phyloP scores from a whole-genome alignment of 2,888 invertebrate genomes.

The Elgonia sp. region DNA sequence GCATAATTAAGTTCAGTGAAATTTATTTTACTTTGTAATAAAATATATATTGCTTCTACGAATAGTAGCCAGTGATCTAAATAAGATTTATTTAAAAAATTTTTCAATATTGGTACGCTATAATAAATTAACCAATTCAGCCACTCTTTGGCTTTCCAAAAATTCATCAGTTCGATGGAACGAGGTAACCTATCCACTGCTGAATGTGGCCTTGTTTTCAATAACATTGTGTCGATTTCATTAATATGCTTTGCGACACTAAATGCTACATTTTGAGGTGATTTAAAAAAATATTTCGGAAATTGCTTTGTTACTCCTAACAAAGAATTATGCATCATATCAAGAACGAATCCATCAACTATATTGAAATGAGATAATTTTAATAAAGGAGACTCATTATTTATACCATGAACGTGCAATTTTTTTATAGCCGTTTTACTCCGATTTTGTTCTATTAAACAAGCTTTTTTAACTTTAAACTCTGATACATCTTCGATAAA shows the following conservation, averaged over 20 bases:
- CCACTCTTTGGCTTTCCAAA: too few species aligned
- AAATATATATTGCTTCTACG: too few species aligned
- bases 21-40: too few species aligned
- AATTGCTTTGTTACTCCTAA: constrained; percentile 62
- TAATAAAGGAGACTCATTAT: constrained; percentile 42
- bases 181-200: too few species aligned
- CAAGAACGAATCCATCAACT: constrained; percentile 61
- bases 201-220: too few species aligned
- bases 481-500: background rate
- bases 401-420: constrained; percentile 46
- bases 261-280: constrained; percentile 3
- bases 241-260: constrained; percentile 11
- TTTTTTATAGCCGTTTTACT: background rate
- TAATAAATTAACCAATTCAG: too few species aligned
- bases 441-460: background rate
- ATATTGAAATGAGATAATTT: constrained; percentile 60
- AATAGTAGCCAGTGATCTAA: too few species aligned
- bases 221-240: constrained; percentile 28
- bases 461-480: background rate
- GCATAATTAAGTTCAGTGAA: too few species aligned
- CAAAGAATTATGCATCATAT: constrained; percentile 64
- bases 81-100: too few species aligned
- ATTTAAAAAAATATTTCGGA: constrained; percentile 45
- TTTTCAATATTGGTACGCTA: too few species aligned
- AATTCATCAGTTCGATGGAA: too few species aligned